Percentiles rank a stretch among this genome's conserved stretches.
phyloP scores from a whole-genome alignment of 2,797 vertebrate genomes.

The Jordanella pulchra region DNA sequence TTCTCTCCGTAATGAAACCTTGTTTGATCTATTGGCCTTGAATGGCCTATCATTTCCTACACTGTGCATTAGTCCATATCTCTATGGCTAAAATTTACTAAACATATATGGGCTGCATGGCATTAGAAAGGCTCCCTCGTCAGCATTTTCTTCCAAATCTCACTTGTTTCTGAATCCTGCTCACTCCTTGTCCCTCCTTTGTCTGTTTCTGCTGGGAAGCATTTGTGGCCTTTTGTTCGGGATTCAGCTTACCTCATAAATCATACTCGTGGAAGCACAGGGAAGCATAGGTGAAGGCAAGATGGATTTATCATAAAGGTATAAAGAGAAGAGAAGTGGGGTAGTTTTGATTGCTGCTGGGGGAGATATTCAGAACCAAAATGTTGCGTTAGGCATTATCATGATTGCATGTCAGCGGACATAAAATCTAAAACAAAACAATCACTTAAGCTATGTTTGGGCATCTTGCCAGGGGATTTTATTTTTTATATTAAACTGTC shows the following conservation, averaged over 20 bases:
- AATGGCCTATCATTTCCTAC: constrained; percentile 35
- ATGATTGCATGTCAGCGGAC: constrained; percentile 33
- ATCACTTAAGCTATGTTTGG: constrained; percentile 35
- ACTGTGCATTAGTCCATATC: constrained; percentile 34
- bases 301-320: constrained; percentile 63
- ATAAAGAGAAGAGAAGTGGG: not conserved
- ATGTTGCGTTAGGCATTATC: constrained; percentile 24
- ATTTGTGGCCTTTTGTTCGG: constrained; percentile 61
- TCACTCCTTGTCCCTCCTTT: constrained; percentile 6
- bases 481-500: constrained; percentile 33
- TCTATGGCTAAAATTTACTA: constrained; percentile 47
- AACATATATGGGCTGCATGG: constrained; percentile 25
- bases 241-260: constrained; percentile 64
- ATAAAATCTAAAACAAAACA: constrained; percentile 47
- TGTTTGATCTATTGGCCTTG: constrained; percentile 5
- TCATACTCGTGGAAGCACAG: constrained; percentile 52
- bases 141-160: constrained; percentile 45
- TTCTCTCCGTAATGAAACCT: not conserved
- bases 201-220: constrained; percentile 26
- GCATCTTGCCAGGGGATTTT: constrained; percentile 49
- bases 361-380: constrained; percentile 24
- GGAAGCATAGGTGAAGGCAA: constrained; percentile 58
- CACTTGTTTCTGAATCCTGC: not conserved
- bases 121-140: constrained; percentile 50
- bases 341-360: constrained; percentile 18